Percentiles rank a stretch among this genome's conserved stretches.
These are phyloP conservation scores for Loripinus fragilis DNA, from an alignment of 2,888 invertebrate species.

Conservation along the genomic window DNA sequence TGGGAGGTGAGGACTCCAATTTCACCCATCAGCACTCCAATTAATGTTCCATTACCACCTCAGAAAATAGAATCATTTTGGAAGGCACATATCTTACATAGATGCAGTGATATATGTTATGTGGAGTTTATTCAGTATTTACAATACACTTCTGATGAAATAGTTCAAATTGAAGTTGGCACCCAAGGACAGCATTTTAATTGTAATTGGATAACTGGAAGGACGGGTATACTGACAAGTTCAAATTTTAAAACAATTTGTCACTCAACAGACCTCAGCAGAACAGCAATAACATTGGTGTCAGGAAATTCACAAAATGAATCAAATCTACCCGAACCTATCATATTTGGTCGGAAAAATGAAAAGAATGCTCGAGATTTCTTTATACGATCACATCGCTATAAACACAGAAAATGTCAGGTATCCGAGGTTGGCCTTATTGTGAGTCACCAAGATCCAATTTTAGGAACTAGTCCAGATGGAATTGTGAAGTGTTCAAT, in stretches of 20 bases:
- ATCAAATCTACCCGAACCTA: neutral
- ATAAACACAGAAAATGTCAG: slow-evolving; percentile 3
- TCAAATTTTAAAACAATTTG: slow-evolving; percentile 18
- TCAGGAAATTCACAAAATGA: neutral
- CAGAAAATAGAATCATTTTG: neutral
- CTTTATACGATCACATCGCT: neutral
- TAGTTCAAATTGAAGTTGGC: neutral
- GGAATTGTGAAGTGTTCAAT: slow-evolving; percentile 11
- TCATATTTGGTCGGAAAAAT: neutral
- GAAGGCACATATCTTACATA: neutral
- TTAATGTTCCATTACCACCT: neutral
- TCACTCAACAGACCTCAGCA: neutral
- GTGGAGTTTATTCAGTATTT: neutral
- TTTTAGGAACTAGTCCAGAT: slow-evolving; percentile 6
- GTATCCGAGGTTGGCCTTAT: neutral
- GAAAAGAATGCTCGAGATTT: neutral
- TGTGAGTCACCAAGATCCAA: neutral
- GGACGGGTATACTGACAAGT: neutral
- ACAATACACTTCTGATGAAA: neutral
- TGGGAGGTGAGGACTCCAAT: neutral
- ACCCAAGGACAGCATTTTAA: slow-evolving; percentile 1
- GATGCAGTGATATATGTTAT: neutral
- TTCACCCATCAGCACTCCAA: neutral
- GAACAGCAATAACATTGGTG: neutral
- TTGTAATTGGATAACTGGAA: neutral